Evolutionary conservation across 2,113 vertebrate species (phyloP), one percentile per base, ranked within the genome.

Genomic region (Oreochromis aureus): DNA sequence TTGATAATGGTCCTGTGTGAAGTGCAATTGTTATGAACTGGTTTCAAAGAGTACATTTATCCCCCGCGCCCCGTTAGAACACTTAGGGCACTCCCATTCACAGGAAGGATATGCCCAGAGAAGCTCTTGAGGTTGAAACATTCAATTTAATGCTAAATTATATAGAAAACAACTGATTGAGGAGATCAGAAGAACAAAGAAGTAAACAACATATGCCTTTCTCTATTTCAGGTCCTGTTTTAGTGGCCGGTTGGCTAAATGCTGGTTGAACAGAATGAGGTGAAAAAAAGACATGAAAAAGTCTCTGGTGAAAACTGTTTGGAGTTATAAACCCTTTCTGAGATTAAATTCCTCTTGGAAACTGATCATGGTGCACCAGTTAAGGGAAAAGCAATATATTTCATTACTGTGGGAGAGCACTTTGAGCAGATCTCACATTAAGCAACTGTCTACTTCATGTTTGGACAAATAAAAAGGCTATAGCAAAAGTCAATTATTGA

Each of bases 391-490:
- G 86, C 83, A 78, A 22, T 85, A 78, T 84, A 80, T 88, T 92
- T 90, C 80, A 93, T 92, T 90, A 83, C 89, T 51, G 19, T 61
- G 55, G 34, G 66, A 84, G 81, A 79, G 89, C 83, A 19, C 81
- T 82, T 81, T 84, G 83, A 87, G 85, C 71, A 58, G 19, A 81
- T 83, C 63, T 86, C 82, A 46, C 61, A 81, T 89, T 86, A 90
- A 86, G 66, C 76, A 84, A 83, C 89, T 73, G 89, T 85, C 89
- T 80, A 6, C 82, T 82, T 92, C 59, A 11, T 87, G 85, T 93
- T 90, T 91, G 82, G 88, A 89, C 63, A 85, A 82, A 86, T 89
- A 85, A 89, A 92, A 87, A 86, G 71, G 86, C 89, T 79, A 56
- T 6, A 10, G 69, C 79, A 32, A 78, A 91, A 89, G 79, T 86